Conservation (phyloP, 2,113 vertebrate species). For the Cyprinodon tularosa region DNA sequence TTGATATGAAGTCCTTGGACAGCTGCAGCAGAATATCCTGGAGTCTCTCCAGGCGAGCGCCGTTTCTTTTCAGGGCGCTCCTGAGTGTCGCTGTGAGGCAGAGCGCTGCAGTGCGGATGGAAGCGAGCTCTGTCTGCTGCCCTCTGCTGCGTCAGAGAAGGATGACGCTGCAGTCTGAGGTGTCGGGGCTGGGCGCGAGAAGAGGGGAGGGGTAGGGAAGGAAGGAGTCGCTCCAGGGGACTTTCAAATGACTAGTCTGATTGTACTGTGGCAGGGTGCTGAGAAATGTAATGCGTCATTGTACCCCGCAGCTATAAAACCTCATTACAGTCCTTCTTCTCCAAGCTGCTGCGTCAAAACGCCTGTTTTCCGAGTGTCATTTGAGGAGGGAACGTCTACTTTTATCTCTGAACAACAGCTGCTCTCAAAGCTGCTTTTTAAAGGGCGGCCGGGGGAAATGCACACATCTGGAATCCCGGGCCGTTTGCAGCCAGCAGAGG, state of each 20-base stretch:
- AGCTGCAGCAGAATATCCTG: not conserved
- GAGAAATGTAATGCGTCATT: constrained; percentile 44
- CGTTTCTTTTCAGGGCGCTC: constrained; percentile 1
- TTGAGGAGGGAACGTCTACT: not conserved
- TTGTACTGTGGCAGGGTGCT: constrained; percentile 38
- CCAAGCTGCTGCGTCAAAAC: constrained; percentile 3
- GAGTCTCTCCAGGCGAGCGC: not conserved
- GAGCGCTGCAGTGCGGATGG: constrained; percentile 70
- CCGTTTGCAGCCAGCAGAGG: constrained; percentile 6
- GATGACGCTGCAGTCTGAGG: constrained; percentile 66
- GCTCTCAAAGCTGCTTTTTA: constrained; percentile 26
- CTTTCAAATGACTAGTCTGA: constrained; percentile 55
- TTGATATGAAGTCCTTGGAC: not conserved
- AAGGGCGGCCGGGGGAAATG: not conserved
- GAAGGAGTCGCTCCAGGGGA: constrained; percentile 35
- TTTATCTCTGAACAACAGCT: constrained; percentile 22
- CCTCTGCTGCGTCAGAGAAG: constrained; percentile 66
- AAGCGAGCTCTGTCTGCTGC: constrained; percentile 30
- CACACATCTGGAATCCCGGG: not conserved
- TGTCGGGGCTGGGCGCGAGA: constrained; percentile 57
- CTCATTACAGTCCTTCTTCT: constrained; percentile 23
- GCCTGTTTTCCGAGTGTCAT: constrained; percentile 11
- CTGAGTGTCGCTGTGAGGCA: constrained; percentile 20
- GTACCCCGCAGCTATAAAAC: constrained; percentile 42
- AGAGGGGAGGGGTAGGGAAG: not conserved